Conservation (phyloP, 2,797 vertebrate genomes). For the Mionectes olivaceus region DNA sequence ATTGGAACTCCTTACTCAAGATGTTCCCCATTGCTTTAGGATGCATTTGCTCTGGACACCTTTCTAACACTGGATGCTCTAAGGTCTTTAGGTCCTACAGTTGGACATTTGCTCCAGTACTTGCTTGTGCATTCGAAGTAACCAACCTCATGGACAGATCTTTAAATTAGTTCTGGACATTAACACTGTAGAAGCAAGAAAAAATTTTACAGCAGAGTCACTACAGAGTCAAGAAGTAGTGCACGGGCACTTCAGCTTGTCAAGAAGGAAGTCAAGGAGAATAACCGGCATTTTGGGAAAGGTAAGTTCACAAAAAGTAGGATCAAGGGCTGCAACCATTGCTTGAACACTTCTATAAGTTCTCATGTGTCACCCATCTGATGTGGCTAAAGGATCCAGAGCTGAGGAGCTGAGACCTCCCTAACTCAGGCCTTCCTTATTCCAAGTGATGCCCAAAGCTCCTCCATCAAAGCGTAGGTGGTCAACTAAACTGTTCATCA, state of each 20-base stretch:
- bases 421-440: neutral
- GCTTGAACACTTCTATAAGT: rapidly evolving
- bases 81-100: neutral
- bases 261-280: neutral
- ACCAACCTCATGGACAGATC: neutral
- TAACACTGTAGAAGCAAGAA: neutral
- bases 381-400: neutral
- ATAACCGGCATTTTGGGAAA: neutral
- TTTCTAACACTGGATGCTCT: neutral
- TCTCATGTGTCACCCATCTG: neutral
- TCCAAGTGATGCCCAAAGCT: neutral
- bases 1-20: neutral
- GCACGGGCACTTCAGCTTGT: neutral
- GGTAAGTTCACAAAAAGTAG: neutral
- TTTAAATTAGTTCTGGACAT: neutral
- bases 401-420: neutral
- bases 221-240: neutral
- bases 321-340: neutral
- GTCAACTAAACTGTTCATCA: neutral
- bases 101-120: neutral
- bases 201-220: neutral
- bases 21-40: neutral
- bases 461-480: neutral
- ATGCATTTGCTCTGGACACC: neutral
- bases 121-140: neutral